Conservation (phyloP, 2,113 vertebrate genomes). For the Plecturocebus donacophilus region DNA sequence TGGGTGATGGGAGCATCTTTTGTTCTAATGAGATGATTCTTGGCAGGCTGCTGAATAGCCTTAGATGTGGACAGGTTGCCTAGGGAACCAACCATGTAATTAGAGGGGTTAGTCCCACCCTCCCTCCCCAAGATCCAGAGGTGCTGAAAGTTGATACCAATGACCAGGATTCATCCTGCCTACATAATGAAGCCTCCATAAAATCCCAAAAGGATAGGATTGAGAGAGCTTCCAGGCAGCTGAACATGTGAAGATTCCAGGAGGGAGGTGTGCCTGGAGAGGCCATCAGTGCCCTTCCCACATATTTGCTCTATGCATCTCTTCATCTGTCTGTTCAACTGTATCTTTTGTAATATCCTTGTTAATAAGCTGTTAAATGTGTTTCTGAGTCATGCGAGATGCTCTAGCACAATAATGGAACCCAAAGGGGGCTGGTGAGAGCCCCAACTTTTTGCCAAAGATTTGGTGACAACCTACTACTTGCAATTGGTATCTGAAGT, state of each 20-base stretch:
- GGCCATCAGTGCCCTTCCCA: too few species aligned
- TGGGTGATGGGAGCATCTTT: background rate
- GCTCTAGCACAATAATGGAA: background rate
- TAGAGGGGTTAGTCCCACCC: background rate
- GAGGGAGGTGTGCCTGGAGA: background rate
- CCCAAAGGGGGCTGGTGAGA: background rate
- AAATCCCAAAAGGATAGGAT: background rate
- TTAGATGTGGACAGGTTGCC: background rate
- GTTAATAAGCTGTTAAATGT: background rate
- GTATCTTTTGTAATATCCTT: background rate
- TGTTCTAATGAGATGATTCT: background rate
- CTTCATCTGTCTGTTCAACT: background rate
- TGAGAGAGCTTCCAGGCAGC: background rate
- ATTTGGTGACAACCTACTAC: background rate
- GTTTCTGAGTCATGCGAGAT: background rate
- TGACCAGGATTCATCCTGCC: background rate
- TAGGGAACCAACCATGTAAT: background rate
- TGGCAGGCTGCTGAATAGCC: background rate
- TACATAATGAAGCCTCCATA: background rate
- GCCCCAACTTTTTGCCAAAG: background rate
- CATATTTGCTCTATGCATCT: too few species aligned
- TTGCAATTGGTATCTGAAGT: background rate
- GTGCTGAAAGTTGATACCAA: background rate
- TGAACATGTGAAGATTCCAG: background rate
- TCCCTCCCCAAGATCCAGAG: too few species aligned